Evolutionary conservation across 2,797 vertebrate genomes (phyloP), one percentile per base, ranked within the genome.

Genomic region (Sebastes aleutianus): DNA sequence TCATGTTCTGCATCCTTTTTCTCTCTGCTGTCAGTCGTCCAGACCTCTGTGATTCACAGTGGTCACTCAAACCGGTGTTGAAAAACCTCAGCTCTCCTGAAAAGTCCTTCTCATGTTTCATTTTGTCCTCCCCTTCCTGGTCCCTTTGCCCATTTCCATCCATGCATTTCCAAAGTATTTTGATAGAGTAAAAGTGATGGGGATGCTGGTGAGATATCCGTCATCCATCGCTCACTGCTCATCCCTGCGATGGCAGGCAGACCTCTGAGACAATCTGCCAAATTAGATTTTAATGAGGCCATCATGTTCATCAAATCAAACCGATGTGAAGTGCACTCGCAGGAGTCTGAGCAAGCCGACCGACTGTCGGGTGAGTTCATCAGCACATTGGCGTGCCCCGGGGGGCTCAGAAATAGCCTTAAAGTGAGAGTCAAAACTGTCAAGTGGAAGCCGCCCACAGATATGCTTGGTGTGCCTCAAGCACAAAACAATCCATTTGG

Each of bases 381-480:
- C 86, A 75, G 82, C 76, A 32, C 63, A 5, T 36, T 75, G 88
- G 78, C 5, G 24, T 66, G 70, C 75, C 87, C 78, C 31, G 3
- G 0, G 11, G 59, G 78, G 47, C 80, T 87, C 70, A 47, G 67
- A 77, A 90, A 84, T 79, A 76, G 85, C 79, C 84, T 77, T 79
- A 84, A 88, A 87, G 84, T 85, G 73, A 89, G 83, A 89, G 76
- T 76, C 80, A 87, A 89, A 76, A 76, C 82, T 89, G 89, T 86
- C 82, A 80, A 86, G 79, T 83, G 63, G 85, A 90, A 91, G 77
- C 86, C 83, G 39, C 87, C 88, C 90, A 92, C 90, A 91, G 90
- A 93, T 89, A 90, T 3, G 82, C 68, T 68, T 81, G 82, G 83
- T 83, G 87, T 87, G 82, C 85, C 86, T 84, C 76, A 73, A 88